A percentile compares a stretch with the other conserved stretches of the same genome.
These are phyloP conservation scores for Tortrix viridana DNA, from an alignment of 2,888 invertebrate genomes.

Conservation along the genomic window DNA sequence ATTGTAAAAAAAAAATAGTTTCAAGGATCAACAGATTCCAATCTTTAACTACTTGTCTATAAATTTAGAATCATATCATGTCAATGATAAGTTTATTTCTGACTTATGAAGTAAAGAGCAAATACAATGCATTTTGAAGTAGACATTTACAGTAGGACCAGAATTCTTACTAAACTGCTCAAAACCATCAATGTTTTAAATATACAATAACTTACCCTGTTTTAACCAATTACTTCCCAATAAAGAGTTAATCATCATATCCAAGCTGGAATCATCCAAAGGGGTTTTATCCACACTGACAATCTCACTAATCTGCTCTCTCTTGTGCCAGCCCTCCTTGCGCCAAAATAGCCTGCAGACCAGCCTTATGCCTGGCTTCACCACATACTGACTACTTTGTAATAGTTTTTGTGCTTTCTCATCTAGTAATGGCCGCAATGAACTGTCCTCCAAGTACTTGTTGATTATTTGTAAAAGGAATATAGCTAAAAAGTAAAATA, in stretches of 20 bases:
- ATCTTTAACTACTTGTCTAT: too few species aligned
- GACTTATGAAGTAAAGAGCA: too few species aligned
- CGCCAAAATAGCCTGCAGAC: slow-evolving; percentile 73
- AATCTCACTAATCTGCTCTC: slow-evolving; percentile 52
- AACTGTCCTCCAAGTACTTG: slow-evolving; percentile 55
- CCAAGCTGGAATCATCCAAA: slow-evolving; percentile 48
- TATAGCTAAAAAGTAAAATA: slow-evolving; percentile 55
- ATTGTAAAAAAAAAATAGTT: too few species aligned
- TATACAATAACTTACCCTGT: slow-evolving; percentile 43
- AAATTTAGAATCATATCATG: too few species aligned
- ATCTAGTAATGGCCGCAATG: slow-evolving; percentile 54
- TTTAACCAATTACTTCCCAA: slow-evolving; percentile 53
- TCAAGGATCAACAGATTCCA: too few species aligned
- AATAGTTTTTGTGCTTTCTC: slow-evolving; percentile 52
- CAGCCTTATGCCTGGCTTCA: slow-evolving; percentile 59
- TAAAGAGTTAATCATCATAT: slow-evolving; percentile 54
- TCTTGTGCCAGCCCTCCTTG: slow-evolving; percentile 63
- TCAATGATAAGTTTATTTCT: too few species aligned
- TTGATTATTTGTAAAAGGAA: slow-evolving; percentile 62
- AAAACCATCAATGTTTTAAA: too few species aligned
- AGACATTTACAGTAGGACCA: too few species aligned
- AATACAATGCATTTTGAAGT: too few species aligned
- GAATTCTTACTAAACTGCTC: too few species aligned
- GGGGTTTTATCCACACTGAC: slow-evolving; percentile 41
- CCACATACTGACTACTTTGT: slow-evolving; percentile 47